Conservation (phyloP, 2,113 vertebrate genomes). For the Furnarius figulus region DNA sequence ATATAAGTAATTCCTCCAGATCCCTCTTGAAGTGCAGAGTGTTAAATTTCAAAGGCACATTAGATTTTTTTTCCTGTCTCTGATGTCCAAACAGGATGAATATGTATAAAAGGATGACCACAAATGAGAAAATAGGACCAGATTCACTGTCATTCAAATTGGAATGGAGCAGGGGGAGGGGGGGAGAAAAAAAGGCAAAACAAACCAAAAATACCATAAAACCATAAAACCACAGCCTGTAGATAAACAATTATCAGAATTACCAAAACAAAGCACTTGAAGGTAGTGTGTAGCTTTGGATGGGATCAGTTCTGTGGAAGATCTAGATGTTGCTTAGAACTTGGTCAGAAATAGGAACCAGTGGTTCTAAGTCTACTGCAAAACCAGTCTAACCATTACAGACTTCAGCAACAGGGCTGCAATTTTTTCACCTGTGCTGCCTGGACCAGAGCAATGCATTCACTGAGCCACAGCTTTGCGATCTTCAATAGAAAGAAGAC, state of each 20-base stretch:
- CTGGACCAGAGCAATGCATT: not conserved
- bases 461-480: not conserved
- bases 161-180: not conserved
- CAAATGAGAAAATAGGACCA: not conserved
- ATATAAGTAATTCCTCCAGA: not conserved
- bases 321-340: not conserved
- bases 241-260: not conserved
- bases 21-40: not conserved
- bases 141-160: not conserved
- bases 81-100: not conserved
- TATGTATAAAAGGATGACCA: not conserved
- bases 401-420: not conserved
- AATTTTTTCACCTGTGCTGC: not conserved
- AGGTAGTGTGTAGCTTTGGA: not conserved
- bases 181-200: not conserved
- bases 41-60: constrained; percentile 19
- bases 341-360: not conserved
- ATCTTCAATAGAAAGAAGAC: not conserved
- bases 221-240: not conserved
- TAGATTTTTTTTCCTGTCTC: not conserved
- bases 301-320: not conserved
- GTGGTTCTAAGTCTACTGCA: not conserved
- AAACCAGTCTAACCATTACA: not conserved
- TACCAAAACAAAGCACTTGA: not conserved
- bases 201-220: not conserved